Evolutionary conservation across 2,113 vertebrate genomes (phyloP), one percentile per base, ranked within the genome.

Genomic region (Dromiciops gliroides): DNA sequence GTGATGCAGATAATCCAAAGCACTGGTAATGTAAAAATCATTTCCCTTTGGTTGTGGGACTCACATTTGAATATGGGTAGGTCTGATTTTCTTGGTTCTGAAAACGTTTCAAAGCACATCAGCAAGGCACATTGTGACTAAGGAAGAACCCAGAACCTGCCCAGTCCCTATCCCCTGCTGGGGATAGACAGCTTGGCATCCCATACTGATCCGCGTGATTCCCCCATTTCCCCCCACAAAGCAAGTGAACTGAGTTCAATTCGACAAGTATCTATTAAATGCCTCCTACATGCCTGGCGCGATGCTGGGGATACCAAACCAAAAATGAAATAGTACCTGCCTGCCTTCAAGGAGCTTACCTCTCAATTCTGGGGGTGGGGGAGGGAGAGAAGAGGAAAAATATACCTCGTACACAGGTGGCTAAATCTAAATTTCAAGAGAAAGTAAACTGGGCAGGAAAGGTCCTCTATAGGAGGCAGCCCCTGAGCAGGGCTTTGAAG

Each of bases 1-100:
- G 96, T 0, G 47, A 98, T 94, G 97, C 97, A 97, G 96, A 97
- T 97, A 97, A 98, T 97, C 97, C 95, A 60, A 95, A 95, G 96
- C 96, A 91, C 93, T 44, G 53, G 50, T 83, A 97, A 97, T 90
- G 94, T 93, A 91, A 93, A 96, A 96, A 93, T 92, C 93, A 83
- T 97, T 94, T 97, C 94, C 96, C 1, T 96, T 95, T 96, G 97
- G 96, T 95, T 94, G 49, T 22, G 83, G 95, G 97, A 96, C 94
- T 91, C 89, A 93, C 48, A 96, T 96, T 97, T 93, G 95, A 96
- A 97, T 94, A 97, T 96, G 97, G 96, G 97, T 97, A 97, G 96
- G 94, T 95, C 95, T 93, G 93, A 96, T 96, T 93, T 96, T 94
- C 94, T 97, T 89, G 91, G 95, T 96, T 96, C 96, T 98, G 96